phyloP scores from a whole-genome alignment of 2,797 vertebrate species.

The Mus spretus region DNA sequence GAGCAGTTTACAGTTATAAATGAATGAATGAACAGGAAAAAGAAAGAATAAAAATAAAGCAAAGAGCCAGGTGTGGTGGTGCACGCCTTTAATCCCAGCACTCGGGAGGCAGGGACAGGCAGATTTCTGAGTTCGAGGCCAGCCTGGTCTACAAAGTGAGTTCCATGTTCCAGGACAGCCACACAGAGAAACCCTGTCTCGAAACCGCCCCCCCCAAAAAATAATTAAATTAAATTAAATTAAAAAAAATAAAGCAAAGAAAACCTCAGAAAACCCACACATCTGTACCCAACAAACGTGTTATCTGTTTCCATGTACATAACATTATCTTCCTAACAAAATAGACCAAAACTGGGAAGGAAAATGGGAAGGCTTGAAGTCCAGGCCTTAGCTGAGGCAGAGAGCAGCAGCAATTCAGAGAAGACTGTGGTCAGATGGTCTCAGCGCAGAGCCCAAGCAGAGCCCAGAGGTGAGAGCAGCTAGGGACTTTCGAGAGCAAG shows the following conservation, averaged over 20 bases:
- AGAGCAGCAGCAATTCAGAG: background rate
- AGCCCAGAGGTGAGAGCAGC: background rate
- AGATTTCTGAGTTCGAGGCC: no score
- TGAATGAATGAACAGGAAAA: conserved; percentile 21
- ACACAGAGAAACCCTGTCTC: no score
- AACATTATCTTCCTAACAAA: conserved; percentile 18
- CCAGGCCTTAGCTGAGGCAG: background rate
- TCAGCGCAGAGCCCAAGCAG: background rate
- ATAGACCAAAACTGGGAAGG: background rate
- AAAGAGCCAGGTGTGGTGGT: background rate
- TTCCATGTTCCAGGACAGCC: no score
- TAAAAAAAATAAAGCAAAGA: background rate
- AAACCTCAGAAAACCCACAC: background rate
- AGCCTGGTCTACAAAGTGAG: no score
- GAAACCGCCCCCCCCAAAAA: no score
- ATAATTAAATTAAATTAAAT: no score
- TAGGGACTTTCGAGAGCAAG: background rate
- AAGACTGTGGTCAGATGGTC: background rate
- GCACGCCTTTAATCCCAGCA: no score
- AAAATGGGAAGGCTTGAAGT: background rate
- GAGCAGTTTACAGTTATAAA: background rate
- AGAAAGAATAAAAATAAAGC: conserved; percentile 2
- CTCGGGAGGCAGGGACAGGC: no score
- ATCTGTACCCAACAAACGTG: background rate
- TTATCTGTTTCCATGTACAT: background rate